These are phyloP conservation scores for Bovichtus diacanthus DNA, from an alignment of 2,797 vertebrate species.

Conservation along the genomic window DNA sequence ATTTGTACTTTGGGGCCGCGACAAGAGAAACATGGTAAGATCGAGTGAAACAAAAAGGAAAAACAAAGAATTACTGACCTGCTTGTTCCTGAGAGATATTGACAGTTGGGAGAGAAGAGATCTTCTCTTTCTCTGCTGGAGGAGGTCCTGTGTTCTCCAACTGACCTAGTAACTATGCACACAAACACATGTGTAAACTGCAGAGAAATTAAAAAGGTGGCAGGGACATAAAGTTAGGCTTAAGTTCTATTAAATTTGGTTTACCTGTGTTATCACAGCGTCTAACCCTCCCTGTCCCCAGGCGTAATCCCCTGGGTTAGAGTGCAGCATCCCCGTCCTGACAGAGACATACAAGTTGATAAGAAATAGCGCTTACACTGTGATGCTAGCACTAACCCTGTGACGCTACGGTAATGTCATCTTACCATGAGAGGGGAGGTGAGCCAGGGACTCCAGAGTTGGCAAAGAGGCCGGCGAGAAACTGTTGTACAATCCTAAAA, in stretches of 20 bases:
- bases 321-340: slow-evolving; percentile 98
- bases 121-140: slow-evolving; percentile 96
- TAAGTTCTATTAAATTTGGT: background rate
- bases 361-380: background rate
- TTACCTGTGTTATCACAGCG: slow-evolving; percentile 97
- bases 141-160: slow-evolving; percentile 96
- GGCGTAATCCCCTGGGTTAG: slow-evolving; percentile 96
- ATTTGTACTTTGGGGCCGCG: background rate
- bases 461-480: slow-evolving; percentile 89
- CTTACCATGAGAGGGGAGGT: slow-evolving; percentile 94
- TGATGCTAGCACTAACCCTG: background rate
- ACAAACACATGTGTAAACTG: slow-evolving; percentile 8
- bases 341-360: slow-evolving; percentile 42
- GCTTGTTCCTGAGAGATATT: slow-evolving; percentile 95
- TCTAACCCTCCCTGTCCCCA: slow-evolving; percentile 98
- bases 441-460: slow-evolving; percentile 93
- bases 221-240: background rate
- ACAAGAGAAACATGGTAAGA: background rate
- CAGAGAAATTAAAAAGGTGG: background rate
- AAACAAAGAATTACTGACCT: slow-evolving; percentile 67
- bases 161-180: slow-evolving; percentile 92
- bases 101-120: slow-evolving; percentile 94
- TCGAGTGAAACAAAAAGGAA: background rate
- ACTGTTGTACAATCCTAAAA: slow-evolving; percentile 96
- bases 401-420: background rate